phyloP scores from a whole-genome alignment of 2,113 vertebrate species.

The Noturus placidus region DNA sequence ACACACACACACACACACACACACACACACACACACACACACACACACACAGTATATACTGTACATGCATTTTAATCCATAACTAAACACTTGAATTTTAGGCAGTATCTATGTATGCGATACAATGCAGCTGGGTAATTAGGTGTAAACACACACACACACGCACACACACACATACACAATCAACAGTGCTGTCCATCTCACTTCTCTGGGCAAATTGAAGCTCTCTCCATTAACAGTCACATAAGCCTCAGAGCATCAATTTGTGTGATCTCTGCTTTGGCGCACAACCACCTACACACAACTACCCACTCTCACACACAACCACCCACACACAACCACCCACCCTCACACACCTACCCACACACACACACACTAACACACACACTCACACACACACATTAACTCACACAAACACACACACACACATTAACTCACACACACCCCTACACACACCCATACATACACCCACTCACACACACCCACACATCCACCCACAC shows the following conservation, averaged over 20 bases:
- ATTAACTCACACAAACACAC: too few species aligned
- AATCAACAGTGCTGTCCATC: conserved; percentile 50
- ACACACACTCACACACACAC: too few species aligned
- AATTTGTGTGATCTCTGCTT: neutral
- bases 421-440: too few species aligned
- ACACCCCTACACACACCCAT: too few species aligned
- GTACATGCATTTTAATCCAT: conserved; percentile 6
- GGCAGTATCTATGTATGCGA: conserved; percentile 1
- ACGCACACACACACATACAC: conserved; percentile 2
- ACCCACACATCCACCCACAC: too few species aligned
- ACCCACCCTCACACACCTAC: neutral
- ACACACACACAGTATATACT: conserved; percentile 17
- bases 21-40: conserved; percentile 32
- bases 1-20: conserved; percentile 34
- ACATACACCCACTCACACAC: too few species aligned
- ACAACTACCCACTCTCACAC: neutral
- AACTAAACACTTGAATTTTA: conserved; percentile 6
- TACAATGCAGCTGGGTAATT: conserved; percentile 7
- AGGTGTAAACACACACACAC: neutral
- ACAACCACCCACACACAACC: conserved; percentile 30
- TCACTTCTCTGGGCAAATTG: conserved; percentile 54
- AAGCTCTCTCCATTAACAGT: conserved; percentile 53
- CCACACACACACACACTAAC: too few species aligned
- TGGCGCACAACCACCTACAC: neutral
- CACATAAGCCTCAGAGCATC: conserved; percentile 30